phyloP scores from a whole-genome alignment of 2,113 vertebrate species.

The cattle (Bos taurus) region DNA sequence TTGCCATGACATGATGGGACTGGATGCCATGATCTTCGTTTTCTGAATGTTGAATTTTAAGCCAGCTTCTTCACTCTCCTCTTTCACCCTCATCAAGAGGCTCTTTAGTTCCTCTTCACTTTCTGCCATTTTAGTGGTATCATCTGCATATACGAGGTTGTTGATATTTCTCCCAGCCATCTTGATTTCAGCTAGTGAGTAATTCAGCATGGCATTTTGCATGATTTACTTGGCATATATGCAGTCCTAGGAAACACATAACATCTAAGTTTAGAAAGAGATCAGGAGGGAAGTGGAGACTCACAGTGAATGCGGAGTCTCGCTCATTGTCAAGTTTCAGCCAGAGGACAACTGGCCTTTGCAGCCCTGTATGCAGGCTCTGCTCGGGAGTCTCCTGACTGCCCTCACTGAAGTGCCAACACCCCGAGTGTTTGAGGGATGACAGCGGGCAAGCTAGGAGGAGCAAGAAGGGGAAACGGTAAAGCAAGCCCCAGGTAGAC shows the following conservation, averaged over 20 bases:
- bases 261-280: neutral
- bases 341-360: neutral
- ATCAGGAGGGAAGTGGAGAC: neutral
- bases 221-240: neutral
- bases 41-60: neutral
- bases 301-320: neutral
- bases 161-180: neutral
- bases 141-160: neutral
- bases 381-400: neutral
- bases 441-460: fast-evolving
- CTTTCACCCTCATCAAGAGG: neutral
- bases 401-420: neutral
- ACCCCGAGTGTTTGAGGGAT: neutral
- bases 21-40: neutral
- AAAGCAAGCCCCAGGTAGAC: neutral
- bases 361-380: too few relatives aligned
- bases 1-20: neutral
- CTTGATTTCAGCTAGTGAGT: neutral
- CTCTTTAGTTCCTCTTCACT: neutral
- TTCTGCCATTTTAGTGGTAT: neutral
- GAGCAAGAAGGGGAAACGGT: neutral
- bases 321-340: neutral
- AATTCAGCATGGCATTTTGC: neutral
- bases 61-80: neutral
- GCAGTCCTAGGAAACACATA: neutral